Base-by-base conservation (phyloP, 1,140 invertebrate genomes). In the Aethina tumida region DNA sequence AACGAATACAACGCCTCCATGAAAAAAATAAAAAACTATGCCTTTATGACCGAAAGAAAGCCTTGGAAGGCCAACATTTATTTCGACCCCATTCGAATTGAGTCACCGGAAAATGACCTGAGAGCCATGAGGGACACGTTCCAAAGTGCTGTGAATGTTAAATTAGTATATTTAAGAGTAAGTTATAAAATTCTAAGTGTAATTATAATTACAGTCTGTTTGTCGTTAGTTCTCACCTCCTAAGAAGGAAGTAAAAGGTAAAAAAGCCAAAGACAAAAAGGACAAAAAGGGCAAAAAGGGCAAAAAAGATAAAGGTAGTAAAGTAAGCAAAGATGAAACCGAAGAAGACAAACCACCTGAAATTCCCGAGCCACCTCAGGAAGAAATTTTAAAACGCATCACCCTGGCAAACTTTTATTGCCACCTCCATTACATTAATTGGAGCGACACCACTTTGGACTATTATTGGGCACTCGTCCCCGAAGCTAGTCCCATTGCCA, bases 1-100 rank as follows among this genome's bases (percentile, higher is more conserved):
- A 39, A 50, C 41, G 48, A 56, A 42, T 51, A 52, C 20, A 30
- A 45, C n/a, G n/a, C n/a, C n/a, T n/a, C n/a, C n/a, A n/a, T 16
- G 8, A 53, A 55, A 35, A 61, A 63, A 13, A 36, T 36, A 9
- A 55, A 65, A 36, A 64, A 57, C 38, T 64, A 55, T 0, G 59
- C 53, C 2, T 70, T 68, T 39, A 62, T 67, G 45, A 69, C 64
- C 32, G 64, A 63, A 38, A 55, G 45, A 21, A 45, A 65, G 0
- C 55, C 56, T 7, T 71, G 68, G 67, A 59, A 58, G 32, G 68
- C 66, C 42, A 47, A 68, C 2, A 66, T 72, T 49, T 62, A 64
- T 35, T 70, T 69, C 47, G 59, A 63, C 30, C 50, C 63, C 7
- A 35, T 71, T 9, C 55, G 52, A 42, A 63, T 71, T 26, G 22